Conservation (phyloP, 1,140 invertebrate genomes). For the Eueides isabella region DNA sequence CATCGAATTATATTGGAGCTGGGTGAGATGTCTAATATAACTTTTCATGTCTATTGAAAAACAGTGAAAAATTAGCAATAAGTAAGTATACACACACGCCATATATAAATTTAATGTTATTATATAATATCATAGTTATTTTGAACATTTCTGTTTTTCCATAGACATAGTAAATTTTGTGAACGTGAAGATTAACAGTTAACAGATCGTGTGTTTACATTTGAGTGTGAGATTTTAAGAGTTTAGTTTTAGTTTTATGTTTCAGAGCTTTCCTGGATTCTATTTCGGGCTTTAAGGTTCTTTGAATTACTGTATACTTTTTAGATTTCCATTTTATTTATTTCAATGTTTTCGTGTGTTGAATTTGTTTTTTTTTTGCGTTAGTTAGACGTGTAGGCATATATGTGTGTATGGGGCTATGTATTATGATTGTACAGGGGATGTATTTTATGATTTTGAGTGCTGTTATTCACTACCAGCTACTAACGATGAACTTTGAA, state of each 20-base stretch:
- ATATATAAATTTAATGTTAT: no score
- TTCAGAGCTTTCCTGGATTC: conserved; percentile 21
- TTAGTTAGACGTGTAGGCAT: conserved; percentile 28
- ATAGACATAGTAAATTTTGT: conserved; percentile 43
- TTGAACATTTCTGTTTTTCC: background rate
- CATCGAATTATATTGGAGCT: conserved; percentile 95
- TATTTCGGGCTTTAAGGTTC: conserved; percentile 27
- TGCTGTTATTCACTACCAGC: conserved; percentile 80
- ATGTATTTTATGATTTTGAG: conserved; percentile 50
- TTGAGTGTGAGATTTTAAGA: conserved; percentile 26
- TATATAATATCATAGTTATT: background rate
- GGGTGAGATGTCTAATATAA: conserved; percentile 84
- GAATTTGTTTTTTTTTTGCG: conserved; percentile 23
- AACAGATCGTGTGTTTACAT: conserved; percentile 46
- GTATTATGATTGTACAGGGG: no score
- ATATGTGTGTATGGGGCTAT: conserved; percentile 33
- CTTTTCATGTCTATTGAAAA: conserved; percentile 37
- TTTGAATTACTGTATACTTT: conserved; percentile 8
- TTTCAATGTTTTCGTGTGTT: conserved; percentile 36
- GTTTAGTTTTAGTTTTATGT: conserved; percentile 19
- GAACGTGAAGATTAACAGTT: conserved; percentile 52
- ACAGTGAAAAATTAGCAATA: background rate
- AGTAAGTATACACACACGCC: no score
- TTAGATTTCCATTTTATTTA: conserved; percentile 37
- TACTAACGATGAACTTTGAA: conserved; percentile 81